Evolutionary conservation across 2,113 vertebrate genomes (phyloP).

Genomic region (Chlorodrepanis virens): DNA sequence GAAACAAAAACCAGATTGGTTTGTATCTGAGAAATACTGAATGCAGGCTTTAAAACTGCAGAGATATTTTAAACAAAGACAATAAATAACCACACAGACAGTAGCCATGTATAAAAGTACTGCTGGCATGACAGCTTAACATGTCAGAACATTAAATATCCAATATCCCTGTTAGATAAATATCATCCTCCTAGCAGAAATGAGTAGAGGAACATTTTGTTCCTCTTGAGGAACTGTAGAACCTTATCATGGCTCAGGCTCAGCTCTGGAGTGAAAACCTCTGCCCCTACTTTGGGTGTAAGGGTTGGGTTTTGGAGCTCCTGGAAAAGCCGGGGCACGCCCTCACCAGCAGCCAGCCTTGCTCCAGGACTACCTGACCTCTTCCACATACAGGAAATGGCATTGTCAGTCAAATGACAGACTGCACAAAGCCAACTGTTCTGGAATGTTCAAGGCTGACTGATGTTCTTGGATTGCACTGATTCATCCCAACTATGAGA

Average conservation of each 20-base stretch:
- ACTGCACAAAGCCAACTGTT: background rate
- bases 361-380: background rate
- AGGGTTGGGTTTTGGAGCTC: background rate
- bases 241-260: background rate
- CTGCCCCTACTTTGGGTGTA: background rate
- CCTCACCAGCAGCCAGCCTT: background rate
- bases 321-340: background rate
- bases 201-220: background rate
- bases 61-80: background rate
- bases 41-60: background rate
- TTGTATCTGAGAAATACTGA: background rate
- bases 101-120: background rate
- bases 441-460: background rate
- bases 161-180: background rate
- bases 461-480: background rate
- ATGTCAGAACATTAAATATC: background rate
- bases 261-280: background rate
- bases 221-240: background rate
- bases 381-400: background rate
- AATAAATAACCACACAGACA: background rate
- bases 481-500: background rate
- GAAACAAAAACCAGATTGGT: background rate
- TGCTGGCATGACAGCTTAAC: background rate
- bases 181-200: background rate
- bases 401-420: background rate